Percentiles rank a stretch among this genome's conserved stretches.
These are phyloP conservation scores for Drosophila pseudotakahashii DNA, from an alignment of 2,888 invertebrate genomes.

Conservation along the genomic window DNA sequence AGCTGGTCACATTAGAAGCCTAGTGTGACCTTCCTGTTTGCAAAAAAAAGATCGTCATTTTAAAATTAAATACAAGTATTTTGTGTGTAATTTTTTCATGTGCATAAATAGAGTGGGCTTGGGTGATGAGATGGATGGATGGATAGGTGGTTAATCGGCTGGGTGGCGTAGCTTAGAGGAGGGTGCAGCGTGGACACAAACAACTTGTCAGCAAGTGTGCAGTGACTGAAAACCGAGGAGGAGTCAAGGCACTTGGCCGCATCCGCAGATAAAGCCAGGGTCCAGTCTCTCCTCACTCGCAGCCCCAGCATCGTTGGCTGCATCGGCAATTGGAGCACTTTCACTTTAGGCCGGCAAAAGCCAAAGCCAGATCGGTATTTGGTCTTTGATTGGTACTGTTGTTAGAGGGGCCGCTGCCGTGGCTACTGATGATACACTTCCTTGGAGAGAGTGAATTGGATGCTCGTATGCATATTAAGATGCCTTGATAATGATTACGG, in stretches of 20 bases:
- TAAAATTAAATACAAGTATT: too few species aligned
- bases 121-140: conserved; percentile 34
- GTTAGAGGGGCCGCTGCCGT: conserved; percentile 35
- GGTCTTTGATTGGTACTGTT: conserved; percentile 62
- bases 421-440: conserved; percentile 40
- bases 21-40: conserved; percentile 1
- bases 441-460: conserved; percentile 29
- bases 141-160: conserved; percentile 46
- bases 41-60: too few species aligned
- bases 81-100: too few species aligned
- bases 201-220: conserved; percentile 77
- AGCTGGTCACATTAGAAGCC: neutral
- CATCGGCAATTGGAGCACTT: conserved; percentile 82
- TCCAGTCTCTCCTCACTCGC: conserved; percentile 21
- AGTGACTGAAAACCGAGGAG: conserved; percentile 55
- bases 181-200: conserved; percentile 31
- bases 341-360: conserved; percentile 75
- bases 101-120: conserved; percentile 55
- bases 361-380: conserved; percentile 65
- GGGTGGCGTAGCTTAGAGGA: conserved; percentile 18
- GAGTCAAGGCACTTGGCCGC: conserved; percentile 74
- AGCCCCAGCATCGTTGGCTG: conserved; percentile 28
- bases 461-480: conserved; percentile 30
- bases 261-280: conserved; percentile 53
- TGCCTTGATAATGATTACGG: conserved; percentile 26